A percentile compares a stretch with the other conserved stretches of the same genome.
Conservation (phyloP, 1,140 invertebrate genomes). For the Cylas formicarius region DNA sequence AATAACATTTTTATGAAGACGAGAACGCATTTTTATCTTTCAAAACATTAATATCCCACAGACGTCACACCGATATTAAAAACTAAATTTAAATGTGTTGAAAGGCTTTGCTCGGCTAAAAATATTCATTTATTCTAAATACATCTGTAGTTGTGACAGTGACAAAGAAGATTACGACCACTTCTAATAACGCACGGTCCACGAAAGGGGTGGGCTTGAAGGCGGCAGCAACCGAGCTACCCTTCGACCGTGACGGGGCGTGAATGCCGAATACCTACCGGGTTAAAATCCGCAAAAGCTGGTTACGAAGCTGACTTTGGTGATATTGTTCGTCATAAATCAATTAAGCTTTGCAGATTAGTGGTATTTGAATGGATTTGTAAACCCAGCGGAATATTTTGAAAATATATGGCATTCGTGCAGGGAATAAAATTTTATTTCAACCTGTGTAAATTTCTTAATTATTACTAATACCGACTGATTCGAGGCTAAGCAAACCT, state of each 20-base stretch:
- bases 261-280: constrained; percentile 27
- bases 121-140: constrained; percentile 27
- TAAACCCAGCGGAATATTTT: no score
- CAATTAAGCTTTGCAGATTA: no score
- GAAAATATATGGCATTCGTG: no score
- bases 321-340: constrained; percentile 17
- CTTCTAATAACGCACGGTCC: not conserved
- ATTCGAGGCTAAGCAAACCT: no score
- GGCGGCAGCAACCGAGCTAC: constrained; percentile 17
- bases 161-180: constrained; percentile 26
- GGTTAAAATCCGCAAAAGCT: constrained; percentile 23
- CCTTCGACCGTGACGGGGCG: constrained; percentile 26
- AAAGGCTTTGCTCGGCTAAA: constrained; percentile 17
- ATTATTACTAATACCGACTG: no score
- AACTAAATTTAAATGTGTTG: constrained; percentile 23
- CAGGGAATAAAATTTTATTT: no score
- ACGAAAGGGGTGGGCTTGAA: constrained; percentile 9
- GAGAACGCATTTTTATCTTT: constrained; percentile 5
- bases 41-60: not conserved
- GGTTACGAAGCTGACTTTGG: constrained; percentile 26
- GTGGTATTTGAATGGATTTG: no score
- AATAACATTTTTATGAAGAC: no score
- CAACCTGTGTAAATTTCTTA: no score
- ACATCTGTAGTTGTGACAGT: constrained; percentile 29
- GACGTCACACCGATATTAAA: not conserved